phyloP scores from a whole-genome alignment of 2,113 vertebrate genomes.

The Chionomys nivalis region DNA sequence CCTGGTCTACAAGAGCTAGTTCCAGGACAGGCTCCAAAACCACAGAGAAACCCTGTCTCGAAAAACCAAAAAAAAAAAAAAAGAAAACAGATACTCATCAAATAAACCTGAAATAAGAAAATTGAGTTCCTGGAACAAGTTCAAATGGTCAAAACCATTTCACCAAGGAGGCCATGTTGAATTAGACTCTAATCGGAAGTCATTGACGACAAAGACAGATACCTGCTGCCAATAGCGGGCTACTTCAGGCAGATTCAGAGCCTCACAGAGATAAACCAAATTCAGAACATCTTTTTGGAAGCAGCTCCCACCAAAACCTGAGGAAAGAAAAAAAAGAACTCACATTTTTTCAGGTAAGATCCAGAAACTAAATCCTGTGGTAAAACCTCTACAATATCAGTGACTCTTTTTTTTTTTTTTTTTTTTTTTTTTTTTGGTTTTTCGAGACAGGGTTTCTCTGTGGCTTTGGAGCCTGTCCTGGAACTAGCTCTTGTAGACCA shows the following conservation, averaged over 20 bases:
- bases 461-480: too few relatives aligned
- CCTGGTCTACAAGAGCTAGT: too few relatives aligned
- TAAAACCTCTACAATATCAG: background rate
- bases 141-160: constrained; percentile 1
- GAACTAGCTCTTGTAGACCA: too few relatives aligned
- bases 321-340: constrained; percentile 8
- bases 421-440: too few relatives aligned
- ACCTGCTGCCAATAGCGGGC: constrained; percentile 99
- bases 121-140: constrained; percentile 34
- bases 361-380: constrained; percentile 2
- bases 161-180: background rate
- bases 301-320: constrained; percentile 99
- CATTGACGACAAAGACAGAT: constrained; percentile 2
- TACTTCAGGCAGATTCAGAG: constrained; percentile 96
- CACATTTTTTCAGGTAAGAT: constrained; percentile 52
- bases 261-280: constrained; percentile 98
- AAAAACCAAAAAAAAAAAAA: too few relatives aligned
- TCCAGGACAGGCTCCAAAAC: too few relatives aligned
- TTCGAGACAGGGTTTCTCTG: too few relatives aligned
- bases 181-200: background rate
- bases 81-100: background rate
- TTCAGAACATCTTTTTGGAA: constrained; percentile 99
- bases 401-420: too few relatives aligned
- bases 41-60: too few relatives aligned
- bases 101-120: constrained; percentile 51